Percentiles rank a stretch among this genome's conserved stretches.
Conservation (phyloP, 1,140 invertebrate genomes). For the Trichonephila inaurata region DNA sequence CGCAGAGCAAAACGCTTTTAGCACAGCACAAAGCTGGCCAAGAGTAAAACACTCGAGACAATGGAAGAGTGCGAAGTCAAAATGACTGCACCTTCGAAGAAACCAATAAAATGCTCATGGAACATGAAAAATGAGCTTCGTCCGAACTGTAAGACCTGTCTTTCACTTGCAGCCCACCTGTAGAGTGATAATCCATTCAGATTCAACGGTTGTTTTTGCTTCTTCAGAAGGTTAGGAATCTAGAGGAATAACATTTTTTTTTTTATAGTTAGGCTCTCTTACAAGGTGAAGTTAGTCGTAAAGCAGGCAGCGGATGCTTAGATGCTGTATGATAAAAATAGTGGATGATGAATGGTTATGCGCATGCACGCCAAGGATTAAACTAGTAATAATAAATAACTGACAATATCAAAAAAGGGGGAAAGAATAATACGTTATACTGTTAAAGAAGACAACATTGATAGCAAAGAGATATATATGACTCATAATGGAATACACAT, state of each 20-base stretch:
- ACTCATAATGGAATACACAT: no score
- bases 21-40: neutral
- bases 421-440: no score
- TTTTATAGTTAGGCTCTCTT: neutral
- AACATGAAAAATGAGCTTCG: neutral
- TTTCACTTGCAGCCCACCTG: neutral
- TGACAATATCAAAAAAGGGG: no score
- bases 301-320: neutral
- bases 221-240: neutral
- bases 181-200: no score
- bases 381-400: neutral
- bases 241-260: neutral
- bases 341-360: neutral
- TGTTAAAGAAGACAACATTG: no score
- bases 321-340: neutral
- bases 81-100: conserved; percentile 1
- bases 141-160: neutral
- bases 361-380: neutral
- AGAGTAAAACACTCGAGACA: conserved; percentile 3
- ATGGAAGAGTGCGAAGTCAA: conserved; percentile 1
- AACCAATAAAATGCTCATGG: neutral
- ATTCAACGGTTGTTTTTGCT: neutral
- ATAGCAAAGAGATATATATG: no score
- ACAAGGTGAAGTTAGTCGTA: neutral
- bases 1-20: conserved; percentile 15